phyloP scores from a whole-genome alignment of 1,140 invertebrate genomes.

The Muscidifurax raptorellus region DNA sequence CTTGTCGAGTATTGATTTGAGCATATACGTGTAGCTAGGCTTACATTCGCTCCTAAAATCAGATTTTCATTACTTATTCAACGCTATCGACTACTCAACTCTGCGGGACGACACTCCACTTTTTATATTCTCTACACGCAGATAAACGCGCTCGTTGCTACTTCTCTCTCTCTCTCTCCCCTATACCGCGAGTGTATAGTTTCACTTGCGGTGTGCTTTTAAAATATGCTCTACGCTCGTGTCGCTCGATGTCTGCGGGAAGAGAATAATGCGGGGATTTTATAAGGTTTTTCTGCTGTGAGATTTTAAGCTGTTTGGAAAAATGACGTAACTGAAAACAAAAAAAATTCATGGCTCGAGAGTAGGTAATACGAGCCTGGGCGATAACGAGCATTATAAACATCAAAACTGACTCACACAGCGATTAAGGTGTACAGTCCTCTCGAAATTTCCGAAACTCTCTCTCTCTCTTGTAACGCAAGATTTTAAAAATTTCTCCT shows the following conservation, averaged over 20 bases:
- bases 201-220: not conserved
- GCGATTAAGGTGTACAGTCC: no score
- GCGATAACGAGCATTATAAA: no score
- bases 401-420: no score
- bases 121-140: slow-evolving; percentile 16
- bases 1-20: not conserved
- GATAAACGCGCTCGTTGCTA: not conserved
- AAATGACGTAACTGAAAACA: no score
- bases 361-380: no score
- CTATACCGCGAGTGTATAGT: not conserved
- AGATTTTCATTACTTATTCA: slow-evolving; percentile 36
- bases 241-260: not conserved
- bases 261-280: not conserved
- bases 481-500: not conserved
- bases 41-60: slow-evolving; percentile 17
- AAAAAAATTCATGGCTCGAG: no score
- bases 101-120: not conserved
- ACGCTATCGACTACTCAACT: slow-evolving; percentile 4
- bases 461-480: no score
- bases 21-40: not conserved
- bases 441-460: not conserved
- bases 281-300: no score
- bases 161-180: not conserved
- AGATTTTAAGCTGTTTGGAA: no score
- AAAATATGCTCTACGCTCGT: not conserved